phyloP scores from a whole-genome alignment of 2,113 vertebrate species.

The Prunella himalayana region DNA sequence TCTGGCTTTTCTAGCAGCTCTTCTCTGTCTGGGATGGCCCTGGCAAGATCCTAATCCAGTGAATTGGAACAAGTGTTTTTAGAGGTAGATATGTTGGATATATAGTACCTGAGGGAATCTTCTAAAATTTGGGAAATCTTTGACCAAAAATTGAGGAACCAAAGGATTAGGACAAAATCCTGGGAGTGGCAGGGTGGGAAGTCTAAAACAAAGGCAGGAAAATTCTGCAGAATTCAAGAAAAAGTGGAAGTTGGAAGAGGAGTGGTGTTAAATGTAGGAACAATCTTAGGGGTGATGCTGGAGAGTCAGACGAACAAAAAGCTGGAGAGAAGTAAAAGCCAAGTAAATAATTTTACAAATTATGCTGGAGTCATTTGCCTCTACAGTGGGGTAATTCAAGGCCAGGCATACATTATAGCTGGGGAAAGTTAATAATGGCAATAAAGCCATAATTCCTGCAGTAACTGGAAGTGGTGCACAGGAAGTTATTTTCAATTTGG shows the following conservation, averaged over 20 bases:
- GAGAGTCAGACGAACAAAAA: neutral
- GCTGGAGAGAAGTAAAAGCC: neutral
- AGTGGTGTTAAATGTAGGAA: neutral
- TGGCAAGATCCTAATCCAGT: neutral
- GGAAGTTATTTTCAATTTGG: slow-evolving; percentile 62
- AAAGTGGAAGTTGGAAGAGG: neutral
- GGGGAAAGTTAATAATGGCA: slow-evolving; percentile 58
- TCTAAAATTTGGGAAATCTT: neutral
- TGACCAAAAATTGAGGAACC: too few species aligned
- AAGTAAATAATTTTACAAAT: neutral
- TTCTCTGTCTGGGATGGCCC: neutral
- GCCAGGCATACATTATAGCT: slow-evolving; percentile 18
- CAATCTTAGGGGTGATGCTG: neutral
- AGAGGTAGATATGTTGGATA: neutral
- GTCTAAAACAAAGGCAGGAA: neutral
- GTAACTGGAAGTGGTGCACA: slow-evolving; percentile 32
- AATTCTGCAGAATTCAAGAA: neutral
- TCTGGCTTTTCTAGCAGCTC: neutral
- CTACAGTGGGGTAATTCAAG: neutral
- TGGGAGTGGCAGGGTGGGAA: neutral
- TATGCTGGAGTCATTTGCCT: slow-evolving; percentile 3
- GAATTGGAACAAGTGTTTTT: neutral
- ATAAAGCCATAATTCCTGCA: slow-evolving; percentile 42
- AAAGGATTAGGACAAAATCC: neutral
- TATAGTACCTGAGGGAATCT: neutral